Base-by-base conservation (phyloP, 2,888 invertebrate genomes). In the Polylopha cassiicola region DNA sequence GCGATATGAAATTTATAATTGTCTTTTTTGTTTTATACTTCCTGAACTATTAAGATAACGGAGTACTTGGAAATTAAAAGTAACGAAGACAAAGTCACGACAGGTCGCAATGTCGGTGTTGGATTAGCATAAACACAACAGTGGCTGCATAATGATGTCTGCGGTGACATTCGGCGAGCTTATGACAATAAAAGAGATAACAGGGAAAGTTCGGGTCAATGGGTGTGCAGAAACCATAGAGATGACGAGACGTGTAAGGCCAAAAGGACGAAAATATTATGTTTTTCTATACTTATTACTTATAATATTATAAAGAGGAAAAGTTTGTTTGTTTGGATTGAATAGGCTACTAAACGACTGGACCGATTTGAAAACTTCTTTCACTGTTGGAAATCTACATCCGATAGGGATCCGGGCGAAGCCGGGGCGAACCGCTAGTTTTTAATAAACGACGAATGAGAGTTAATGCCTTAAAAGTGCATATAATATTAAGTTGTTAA, bases 31-130 rank as follows among this genome's bases (percentile, higher is more conserved):
- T 46, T 39, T 31, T 47, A 51, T 53, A 49, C 47, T 53, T 45
- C 51, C 52, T 50, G 50, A 44, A 53, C 54, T 55, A 61, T 65
- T 58, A 53, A 65, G 63, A 62, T 64, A 61, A 61, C 41, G 45
- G 46, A 51, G 54, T 51, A 48, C 55, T 51, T 51, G 43, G 50
- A 48, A 54, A 50, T 53, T 53, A 52, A 53, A 48, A 51, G 46
- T 47, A 51, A 47, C 36, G 45, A 42, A 30, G 24, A 36, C 32
- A 37, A 32, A 50, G 46, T 55, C 52, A 61, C 55, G 58, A 56
- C 59, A 34, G 54, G 55, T 51, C 55, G 55, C 49, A 58, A 55
- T 57, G 55, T 55, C 47, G 46, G 29, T 39, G 44, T 50, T 57
- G 49, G 55, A 53, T 61, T 55, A 58, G 39, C 51, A 57, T 58